A percentile compares a stretch with the other conserved stretches of the same genome.
These are phyloP conservation scores for Phymastichus coffea DNA, from an alignment of 1,140 invertebrate genomes.

Conservation along the genomic window DNA sequence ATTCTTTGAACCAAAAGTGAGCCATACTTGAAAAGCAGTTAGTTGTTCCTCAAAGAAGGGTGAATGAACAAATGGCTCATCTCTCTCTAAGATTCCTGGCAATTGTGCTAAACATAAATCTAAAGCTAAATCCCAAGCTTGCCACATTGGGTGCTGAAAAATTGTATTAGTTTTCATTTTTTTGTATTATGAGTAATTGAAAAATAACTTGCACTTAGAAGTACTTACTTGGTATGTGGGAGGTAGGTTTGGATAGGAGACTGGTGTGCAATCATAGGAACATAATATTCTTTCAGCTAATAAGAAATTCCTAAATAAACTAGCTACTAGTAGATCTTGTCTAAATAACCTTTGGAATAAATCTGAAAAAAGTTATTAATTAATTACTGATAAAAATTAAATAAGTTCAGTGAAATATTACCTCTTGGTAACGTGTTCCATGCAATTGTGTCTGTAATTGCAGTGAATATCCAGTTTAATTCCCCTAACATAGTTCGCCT, in stretches of 20 bases:
- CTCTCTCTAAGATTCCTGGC: slow-evolving; percentile 69
- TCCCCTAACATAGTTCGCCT: slow-evolving; percentile 96
- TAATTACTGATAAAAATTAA: not conserved
- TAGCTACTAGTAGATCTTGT: slow-evolving; percentile 96
- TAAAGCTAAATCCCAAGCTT: slow-evolving; percentile 95
- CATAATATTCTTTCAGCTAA: slow-evolving; percentile 95
- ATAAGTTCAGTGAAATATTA: not conserved
- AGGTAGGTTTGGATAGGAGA: slow-evolving; percentile 87
- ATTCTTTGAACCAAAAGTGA: slow-evolving; percentile 76
- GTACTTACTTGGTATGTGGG: slow-evolving; percentile 77
- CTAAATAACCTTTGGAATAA: slow-evolving; percentile 96
- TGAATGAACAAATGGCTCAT: slow-evolving; percentile 72
- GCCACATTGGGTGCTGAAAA: slow-evolving; percentile 81
- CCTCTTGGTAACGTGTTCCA: slow-evolving; percentile 93
- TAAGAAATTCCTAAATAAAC: slow-evolving; percentile 95
- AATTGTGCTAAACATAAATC: slow-evolving; percentile 92
- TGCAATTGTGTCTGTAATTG: slow-evolving; percentile 99
- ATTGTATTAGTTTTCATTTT: slow-evolving; percentile 5
- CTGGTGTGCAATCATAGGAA: slow-evolving; percentile 94
- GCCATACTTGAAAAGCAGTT: slow-evolving; percentile 97
- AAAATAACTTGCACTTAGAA: not conserved
- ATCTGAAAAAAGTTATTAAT: slow-evolving; percentile 59
- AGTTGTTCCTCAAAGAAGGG: slow-evolving; percentile 98
- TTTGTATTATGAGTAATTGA: too few species aligned
- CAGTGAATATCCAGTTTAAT: slow-evolving; percentile 99